Conservation (phyloP, 2,797 vertebrate species). For the Dendrocincla fuliginosa region DNA sequence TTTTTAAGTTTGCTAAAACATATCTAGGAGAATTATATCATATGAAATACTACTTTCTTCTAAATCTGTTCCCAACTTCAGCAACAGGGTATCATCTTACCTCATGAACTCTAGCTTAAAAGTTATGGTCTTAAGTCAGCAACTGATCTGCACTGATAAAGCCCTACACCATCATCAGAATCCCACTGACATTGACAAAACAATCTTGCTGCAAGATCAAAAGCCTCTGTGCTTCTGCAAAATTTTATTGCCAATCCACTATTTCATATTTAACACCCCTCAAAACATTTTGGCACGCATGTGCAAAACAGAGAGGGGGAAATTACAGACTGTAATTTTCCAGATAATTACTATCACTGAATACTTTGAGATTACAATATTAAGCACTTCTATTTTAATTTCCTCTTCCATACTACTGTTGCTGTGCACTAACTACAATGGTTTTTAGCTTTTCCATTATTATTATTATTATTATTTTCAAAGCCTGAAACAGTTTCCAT, state of each 20-base stretch:
- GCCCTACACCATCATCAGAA: fast-evolving
- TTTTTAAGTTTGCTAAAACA: not conserved
- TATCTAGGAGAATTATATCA: not conserved
- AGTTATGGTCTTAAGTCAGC: not conserved
- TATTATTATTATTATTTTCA: not conserved
- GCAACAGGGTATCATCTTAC: not conserved
- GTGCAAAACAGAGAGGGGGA: not conserved
- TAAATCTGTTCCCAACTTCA: not conserved
- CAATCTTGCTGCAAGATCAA: not conserved
- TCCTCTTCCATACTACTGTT: not conserved
- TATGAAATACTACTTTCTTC: not conserved
- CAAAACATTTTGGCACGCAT: not conserved
- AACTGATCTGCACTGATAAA: not conserved
- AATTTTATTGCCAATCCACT: not conserved
- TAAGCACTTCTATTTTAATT: not conserved
- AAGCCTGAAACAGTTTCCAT: not conserved
- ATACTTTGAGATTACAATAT: not conserved
- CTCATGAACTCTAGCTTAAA: not conserved
- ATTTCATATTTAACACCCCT: not conserved
- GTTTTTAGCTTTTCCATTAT: not conserved
- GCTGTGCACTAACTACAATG: not conserved
- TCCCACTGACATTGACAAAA: not conserved
- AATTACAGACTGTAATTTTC: not conserved
- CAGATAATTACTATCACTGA: not conserved
- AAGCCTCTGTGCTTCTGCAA: not conserved